A percentile compares a stretch with the other conserved stretches of the same genome.
Evolutionary conservation across 1,140 invertebrate species (phyloP).

Genomic region (Magallana gigas): DNA sequence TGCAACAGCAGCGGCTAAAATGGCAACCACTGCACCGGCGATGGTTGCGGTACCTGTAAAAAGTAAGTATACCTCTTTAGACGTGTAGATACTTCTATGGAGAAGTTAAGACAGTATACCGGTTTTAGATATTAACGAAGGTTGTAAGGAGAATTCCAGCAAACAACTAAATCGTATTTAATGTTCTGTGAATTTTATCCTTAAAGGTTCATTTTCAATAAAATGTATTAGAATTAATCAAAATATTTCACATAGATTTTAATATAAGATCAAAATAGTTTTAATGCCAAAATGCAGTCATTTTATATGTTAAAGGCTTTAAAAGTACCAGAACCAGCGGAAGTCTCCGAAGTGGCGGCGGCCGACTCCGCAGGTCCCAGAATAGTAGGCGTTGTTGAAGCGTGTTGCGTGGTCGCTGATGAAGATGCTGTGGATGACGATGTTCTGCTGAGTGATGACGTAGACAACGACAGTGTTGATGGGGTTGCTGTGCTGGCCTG

Average conservation of each 20-base stretch:
- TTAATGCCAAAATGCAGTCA: too few species aligned
- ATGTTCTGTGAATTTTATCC: too few species aligned
- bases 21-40: not conserved
- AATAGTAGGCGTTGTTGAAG: not conserved
- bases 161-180: too few species aligned
- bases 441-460: not conserved
- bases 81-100: not conserved
- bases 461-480: not conserved
- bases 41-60: not conserved
- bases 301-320: too few species aligned
- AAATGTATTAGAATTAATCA: too few species aligned
- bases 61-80: not conserved
- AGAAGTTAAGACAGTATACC: not conserved
- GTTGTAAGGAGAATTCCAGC: too few species aligned
- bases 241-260: too few species aligned
- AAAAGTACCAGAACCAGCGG: not conserved
- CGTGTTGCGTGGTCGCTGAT: not conserved
- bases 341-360: not conserved
- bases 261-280: too few species aligned
- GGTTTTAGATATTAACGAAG: not conserved
- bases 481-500: not conserved
- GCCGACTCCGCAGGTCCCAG: not conserved
- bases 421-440: not conserved
- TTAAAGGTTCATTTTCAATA: too few species aligned
- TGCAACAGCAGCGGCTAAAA: not conserved